Percentiles rank a stretch among this genome's conserved stretches.
phyloP scores from a whole-genome alignment of 2,797 vertebrate genomes.

The Acomys russatus region DNA sequence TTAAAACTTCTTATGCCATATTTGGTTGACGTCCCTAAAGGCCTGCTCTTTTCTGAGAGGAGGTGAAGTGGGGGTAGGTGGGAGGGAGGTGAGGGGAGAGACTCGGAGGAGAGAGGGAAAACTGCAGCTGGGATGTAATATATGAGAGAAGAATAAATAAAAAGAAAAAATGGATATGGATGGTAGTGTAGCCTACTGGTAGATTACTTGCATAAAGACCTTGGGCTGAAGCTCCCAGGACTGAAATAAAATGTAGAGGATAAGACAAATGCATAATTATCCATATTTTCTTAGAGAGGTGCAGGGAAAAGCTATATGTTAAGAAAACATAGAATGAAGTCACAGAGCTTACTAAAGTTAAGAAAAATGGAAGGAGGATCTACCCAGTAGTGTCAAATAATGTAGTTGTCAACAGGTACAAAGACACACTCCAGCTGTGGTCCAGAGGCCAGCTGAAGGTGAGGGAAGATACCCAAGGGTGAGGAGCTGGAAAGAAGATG shows the following conservation, averaged over 20 bases:
- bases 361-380: neutral
- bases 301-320: neutral
- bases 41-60: neutral
- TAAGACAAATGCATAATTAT: neutral
- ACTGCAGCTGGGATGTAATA: neutral
- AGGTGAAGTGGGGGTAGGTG: neutral
- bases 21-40: neutral
- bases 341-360: neutral
- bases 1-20: neutral
- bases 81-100: neutral
- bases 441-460: neutral
- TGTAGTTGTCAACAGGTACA: neutral
- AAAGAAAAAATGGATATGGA: too few species aligned
- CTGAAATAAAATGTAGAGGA: neutral
- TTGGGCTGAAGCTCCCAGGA: neutral
- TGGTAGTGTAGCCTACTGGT: neutral
- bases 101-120: neutral
- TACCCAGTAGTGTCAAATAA: neutral
- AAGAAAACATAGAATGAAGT: neutral
- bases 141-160: neutral
- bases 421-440: neutral
- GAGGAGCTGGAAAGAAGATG: neutral
- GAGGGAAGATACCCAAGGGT: too few species aligned
- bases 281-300: constrained; percentile 9
- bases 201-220: neutral